A percentile compares a stretch with the other conserved stretches of the same genome.
Conservation (phyloP, 2,797 vertebrate species). For the Spondyliosoma cantharus region DNA sequence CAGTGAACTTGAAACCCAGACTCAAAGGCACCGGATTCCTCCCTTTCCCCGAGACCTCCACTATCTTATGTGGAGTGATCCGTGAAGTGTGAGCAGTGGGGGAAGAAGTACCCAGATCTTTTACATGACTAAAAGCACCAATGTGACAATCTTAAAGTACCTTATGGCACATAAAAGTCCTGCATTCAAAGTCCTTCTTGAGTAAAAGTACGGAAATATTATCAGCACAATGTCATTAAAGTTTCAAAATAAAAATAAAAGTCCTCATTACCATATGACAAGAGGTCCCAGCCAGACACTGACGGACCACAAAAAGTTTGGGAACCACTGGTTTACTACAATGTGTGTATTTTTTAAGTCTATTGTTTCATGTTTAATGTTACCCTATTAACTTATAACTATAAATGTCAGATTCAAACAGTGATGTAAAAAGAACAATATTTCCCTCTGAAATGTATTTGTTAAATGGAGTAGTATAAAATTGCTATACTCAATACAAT, state of each 20-base stretch:
- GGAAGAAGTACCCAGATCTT: background rate
- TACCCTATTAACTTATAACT: background rate
- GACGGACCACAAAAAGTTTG: background rate
- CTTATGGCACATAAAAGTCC: background rate
- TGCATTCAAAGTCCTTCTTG: background rate
- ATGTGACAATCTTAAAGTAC: background rate
- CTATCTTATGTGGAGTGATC: constrained; percentile 52
- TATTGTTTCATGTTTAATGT: background rate
- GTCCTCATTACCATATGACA: background rate
- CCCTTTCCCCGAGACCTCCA: constrained; percentile 53
- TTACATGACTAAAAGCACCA: background rate
- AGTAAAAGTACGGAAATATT: background rate
- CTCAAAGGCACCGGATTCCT: constrained; percentile 69
- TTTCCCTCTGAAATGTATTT: background rate
- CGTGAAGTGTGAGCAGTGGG: constrained; percentile 8
- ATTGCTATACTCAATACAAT: background rate
- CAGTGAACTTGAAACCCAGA: constrained; percentile 73
- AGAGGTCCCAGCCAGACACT: background rate
- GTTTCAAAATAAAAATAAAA: background rate
- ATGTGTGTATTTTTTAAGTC: background rate
- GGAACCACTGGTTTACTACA: background rate
- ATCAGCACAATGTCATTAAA: background rate
- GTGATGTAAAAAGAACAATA: background rate
- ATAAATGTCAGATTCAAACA: background rate
- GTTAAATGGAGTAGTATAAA: background rate